phyloP scores from a whole-genome alignment of 2,113 vertebrate genomes.

The Tyto alba region DNA sequence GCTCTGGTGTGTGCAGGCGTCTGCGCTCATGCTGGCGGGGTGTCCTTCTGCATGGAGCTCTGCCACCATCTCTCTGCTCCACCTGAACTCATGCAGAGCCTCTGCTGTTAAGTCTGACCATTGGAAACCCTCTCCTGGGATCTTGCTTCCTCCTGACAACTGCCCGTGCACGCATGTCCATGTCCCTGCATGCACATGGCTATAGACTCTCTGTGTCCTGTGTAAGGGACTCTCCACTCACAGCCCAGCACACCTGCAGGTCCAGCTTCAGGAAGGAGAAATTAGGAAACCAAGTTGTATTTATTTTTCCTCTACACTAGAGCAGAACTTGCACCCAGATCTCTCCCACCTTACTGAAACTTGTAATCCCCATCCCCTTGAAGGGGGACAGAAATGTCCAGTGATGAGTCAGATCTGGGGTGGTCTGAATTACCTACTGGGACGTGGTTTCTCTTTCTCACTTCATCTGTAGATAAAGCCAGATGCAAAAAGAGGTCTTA shows the following conservation, averaged over 20 bases:
- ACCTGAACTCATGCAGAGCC: neutral
- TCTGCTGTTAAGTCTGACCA: neutral
- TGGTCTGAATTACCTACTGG: rapidly evolving
- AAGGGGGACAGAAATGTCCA: neutral
- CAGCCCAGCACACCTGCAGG: neutral
- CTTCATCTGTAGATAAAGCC: neutral
- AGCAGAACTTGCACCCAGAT: neutral
- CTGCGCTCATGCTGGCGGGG: neutral
- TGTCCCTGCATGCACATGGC: rapidly evolving
- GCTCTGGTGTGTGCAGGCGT: neutral
- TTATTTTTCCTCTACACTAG: neutral
- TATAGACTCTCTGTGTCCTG: neutral
- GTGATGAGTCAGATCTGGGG: no score
- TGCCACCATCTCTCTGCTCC: neutral
- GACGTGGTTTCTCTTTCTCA: neutral
- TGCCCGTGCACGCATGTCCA: rapidly evolving
- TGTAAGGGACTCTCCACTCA: neutral
- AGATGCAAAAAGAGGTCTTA: neutral
- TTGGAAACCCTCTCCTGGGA: neutral
- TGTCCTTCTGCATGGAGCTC: neutral
- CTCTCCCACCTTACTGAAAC: neutral
- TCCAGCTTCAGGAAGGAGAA: neutral
- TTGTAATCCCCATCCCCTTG: neutral
- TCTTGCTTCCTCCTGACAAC: neutral
- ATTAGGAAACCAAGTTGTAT: no score